Evolutionary conservation across 2,113 vertebrate species (phyloP), one percentile per base, ranked within the genome.

Genomic region (Lontra canadensis): DNA sequence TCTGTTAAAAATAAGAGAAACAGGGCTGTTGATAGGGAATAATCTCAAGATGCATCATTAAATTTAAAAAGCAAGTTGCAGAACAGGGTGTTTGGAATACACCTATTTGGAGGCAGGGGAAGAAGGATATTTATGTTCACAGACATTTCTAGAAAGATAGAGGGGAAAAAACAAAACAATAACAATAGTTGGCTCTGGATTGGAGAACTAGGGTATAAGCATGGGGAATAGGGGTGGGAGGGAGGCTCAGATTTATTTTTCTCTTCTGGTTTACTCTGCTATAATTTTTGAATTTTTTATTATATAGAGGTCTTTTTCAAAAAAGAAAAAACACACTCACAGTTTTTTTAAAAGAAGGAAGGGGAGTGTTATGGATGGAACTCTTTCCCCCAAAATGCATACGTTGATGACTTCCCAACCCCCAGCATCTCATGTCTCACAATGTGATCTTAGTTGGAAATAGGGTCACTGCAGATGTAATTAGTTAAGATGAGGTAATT

Each of bases 261-360:
- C 76, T 86, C 67, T 69, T 47, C 52, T 80, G 18, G 26, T 86
- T 73, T 90, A 88, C 29, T 89, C 52, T 67, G 36, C 25, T 11
- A 9, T 81, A 79, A 61, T 52, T 0, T 82, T 88, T 94, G 39
- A 47, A 39, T 88, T 88, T 89, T 90, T 93, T 93, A 61, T 14
- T 63, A 84, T 4, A 83, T 13, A 52, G 7, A 67, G 25, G 11
- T 65, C 34, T 82, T 97, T 81, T 69, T 71, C 67, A 96, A 85
- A 76, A 80, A 67, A 76, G 61, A 31, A 15, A 9, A 44, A 55
- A 3, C 15, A 39, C 52, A 17, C 42, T 34, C 1, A 44, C 9
- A 39, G 0, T 21, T 88, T 34, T 49, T 93, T 87, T 47, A 78
- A 29, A 34, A 96, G 55, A 74, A 44, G 61, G 57, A 89, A 29